Evolutionary conservation across 1,140 invertebrate species (phyloP), one percentile per base, ranked within the genome.

Genomic region (Patella vulgata): DNA sequence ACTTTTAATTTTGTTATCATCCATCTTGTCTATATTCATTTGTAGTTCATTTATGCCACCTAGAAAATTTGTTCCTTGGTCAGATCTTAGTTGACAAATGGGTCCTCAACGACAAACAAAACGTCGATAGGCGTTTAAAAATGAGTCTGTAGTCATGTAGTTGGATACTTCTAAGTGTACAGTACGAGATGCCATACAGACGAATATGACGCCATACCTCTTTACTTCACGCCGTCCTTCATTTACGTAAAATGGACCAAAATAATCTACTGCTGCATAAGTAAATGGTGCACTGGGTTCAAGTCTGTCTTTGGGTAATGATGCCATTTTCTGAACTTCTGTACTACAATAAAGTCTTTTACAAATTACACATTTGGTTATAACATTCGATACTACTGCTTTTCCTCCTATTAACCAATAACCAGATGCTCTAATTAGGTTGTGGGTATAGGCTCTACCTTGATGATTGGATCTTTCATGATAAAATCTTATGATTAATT

Each of bases 281-380:
- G 55, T 63, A 42, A 71, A 62, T 17, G 61, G 61, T 21, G 61
- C 44, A 14, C 46, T 19, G 39, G 44, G 39, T 25, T 65, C 55
- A 5, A 59, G 3, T 28, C 63, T 25, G 14, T 65, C 59, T n/a
- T 40, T 25, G 5, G 66, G 66, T 23, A 72, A 46, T 39, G 63
- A 48, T 36, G 70, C 66, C 66, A 72, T 72, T 52, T 57, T 60
- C 39, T 68, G 62, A 23, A 12, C 39, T 39, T 51, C 30, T 9
- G 56, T 54, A 25, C 44, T 33, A 48, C 58, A n/a, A 43, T 52
- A 36, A 14, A 63, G 31, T 31, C 51, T 58, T 23, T 51, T 63
- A 39, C 70, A 70, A n/a, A 30, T 47, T 5, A 70, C 58, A 56
- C 68, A 70, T n/a, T 59, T 23, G 19, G 14, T 36, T 6, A 70